Evolutionary conservation across 2,113 vertebrate genomes (phyloP).

Genomic region (Trogon melanurus): DNA sequence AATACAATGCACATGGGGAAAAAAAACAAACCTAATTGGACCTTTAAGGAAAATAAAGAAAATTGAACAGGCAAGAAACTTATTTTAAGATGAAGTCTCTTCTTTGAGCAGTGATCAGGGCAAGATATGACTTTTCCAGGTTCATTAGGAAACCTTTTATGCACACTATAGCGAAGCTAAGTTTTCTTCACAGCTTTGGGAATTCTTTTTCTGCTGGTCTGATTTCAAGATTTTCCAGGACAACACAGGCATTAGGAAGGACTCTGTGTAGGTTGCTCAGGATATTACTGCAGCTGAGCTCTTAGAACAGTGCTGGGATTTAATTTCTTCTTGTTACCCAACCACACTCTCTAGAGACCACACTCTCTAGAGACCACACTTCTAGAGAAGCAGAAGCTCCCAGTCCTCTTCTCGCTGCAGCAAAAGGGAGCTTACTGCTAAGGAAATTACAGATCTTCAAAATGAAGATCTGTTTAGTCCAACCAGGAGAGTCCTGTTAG

Average conservation of each 20-base stretch:
- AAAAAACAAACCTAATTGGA: neutral
- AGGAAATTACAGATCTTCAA: neutral
- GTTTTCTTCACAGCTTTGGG: neutral
- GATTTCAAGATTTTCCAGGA: neutral
- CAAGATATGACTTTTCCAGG: neutral
- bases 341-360: neutral
- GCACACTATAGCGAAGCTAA: neutral
- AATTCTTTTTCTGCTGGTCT: neutral
- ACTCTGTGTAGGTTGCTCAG: accelerated
- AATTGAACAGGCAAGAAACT: neutral
- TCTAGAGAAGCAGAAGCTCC: neutral
- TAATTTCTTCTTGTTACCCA: neutral
- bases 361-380: too few relatives aligned
- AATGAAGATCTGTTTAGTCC: neutral
- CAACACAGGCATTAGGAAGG: neutral
- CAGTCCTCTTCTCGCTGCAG: neutral
- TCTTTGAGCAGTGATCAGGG: neutral
- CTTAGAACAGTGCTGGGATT: neutral
- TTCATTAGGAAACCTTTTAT: neutral
- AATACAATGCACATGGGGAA: neutral
- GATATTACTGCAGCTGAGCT: neutral
- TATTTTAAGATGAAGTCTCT: neutral
- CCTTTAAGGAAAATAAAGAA: neutral
- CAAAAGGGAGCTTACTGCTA: accelerated
- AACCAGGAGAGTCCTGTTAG: neutral